phyloP scores from a whole-genome alignment of 1,140 invertebrate genomes.

The Phenacoccus solenopsis region DNA sequence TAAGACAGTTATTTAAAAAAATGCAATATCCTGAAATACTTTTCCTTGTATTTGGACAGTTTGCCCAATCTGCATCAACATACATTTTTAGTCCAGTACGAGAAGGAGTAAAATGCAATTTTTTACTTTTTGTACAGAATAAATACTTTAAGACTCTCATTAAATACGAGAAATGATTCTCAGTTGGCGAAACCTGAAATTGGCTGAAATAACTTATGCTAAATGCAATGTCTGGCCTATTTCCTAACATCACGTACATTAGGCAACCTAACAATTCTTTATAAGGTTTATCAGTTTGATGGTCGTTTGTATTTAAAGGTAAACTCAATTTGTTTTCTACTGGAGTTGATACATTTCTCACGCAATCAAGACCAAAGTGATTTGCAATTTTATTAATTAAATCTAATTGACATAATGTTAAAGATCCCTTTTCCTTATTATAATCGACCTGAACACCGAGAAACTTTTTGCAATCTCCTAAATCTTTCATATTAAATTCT shows the following conservation, averaged over 20 bases:
- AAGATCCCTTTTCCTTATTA: neutral
- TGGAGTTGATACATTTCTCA: neutral
- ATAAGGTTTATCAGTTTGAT: neutral
- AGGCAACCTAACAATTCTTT: slow-evolving; percentile 33
- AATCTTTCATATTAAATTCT: slow-evolving; percentile 7
- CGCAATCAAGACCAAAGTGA: neutral
- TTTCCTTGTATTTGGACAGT: slow-evolving; percentile 27
- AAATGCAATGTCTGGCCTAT: slow-evolving; percentile 31
- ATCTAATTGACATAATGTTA: slow-evolving; percentile 7
- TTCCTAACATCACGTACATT: slow-evolving; percentile 33
- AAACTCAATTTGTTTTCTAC: neutral
- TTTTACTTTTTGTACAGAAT: neutral
- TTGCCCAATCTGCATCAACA: slow-evolving; percentile 33
- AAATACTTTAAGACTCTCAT: neutral
- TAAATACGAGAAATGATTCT: neutral
- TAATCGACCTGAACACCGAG: slow-evolving; percentile 3
- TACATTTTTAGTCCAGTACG: slow-evolving; percentile 25
- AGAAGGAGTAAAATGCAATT: neutral
- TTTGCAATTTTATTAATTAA: neutral
- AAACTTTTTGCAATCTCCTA: slow-evolving; percentile 4
- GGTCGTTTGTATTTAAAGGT: neutral
- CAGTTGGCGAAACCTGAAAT: neutral
- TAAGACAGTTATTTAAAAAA: slow-evolving; percentile 19
- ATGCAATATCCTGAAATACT: slow-evolving; percentile 27
- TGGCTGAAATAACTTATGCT: slow-evolving; percentile 24